Evolutionary conservation across 2,113 vertebrate genomes (phyloP), one percentile per base, ranked within the genome.

Genomic region (Formicarius rufipectus): DNA sequence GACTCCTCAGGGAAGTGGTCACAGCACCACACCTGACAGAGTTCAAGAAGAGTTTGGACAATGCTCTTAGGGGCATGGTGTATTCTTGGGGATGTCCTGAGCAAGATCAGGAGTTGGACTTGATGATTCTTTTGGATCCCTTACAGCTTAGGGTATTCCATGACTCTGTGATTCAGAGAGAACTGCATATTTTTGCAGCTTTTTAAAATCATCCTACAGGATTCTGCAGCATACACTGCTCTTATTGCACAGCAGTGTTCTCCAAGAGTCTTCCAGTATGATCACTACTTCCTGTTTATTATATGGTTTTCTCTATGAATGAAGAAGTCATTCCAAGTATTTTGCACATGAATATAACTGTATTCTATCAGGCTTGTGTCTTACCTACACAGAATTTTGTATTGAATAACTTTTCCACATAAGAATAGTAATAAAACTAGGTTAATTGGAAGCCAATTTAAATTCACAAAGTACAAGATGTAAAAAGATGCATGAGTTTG

Each of bases 21-120:
- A 45, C 23, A 45, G 69, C n/a, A 67, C 5, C 15, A 60, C 1
- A 45, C 27, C 39, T 39, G 44, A 7, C 23, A 21, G 50, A 80
- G 25, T 15, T 42, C 19, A 17, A 9, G 4, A n/a, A 30, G 23
- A 23, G 14, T 67, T 75, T 53, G 60, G 28, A 47, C 23, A 75
- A 22, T 9, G 20, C 20, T 44, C 13, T 40, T 28, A 75, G 53
- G 37, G 58, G 1, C 20, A 45, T 0, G 0, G 4, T 67, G 39
- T 75, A 24, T 52, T 30, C 30, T 11, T 50, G 25, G 13, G 5
- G 16, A 35, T 27, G 37, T 28, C 42, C 23, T 50, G 31, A 42
- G 21, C 21, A 50, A 21, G 47, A 10, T 13, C 37, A 37, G 18
- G 21, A 27, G 10, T 20, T 50, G 20, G 33, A 18, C 31, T 50